Base-by-base conservation (phyloP, 1,140 invertebrate species). In the Meloidogyne floridensis region DNA sequence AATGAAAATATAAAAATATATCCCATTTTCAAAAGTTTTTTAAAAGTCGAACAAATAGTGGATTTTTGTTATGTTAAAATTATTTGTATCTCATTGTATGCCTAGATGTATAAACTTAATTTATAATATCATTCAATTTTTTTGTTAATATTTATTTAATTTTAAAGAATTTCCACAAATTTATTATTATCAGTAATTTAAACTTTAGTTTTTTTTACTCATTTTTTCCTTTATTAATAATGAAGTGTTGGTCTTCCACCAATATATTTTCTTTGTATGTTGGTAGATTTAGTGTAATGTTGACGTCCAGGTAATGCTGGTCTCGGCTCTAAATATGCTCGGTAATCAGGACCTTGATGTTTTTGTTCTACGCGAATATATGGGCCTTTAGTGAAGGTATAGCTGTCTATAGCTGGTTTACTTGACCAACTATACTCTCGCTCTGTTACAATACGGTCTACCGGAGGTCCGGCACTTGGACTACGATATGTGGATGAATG, bases 311-410 rank as follows among this genome's bases (percentile, higher is more conserved):
- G 43, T 54, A 74, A 54, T n/a, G 72, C 72, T 74, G 72, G 72
- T 51, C 72, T 15, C 7, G 72, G 72, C 72, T 74, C 43, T 18
- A 74, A 54, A 74, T 74, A 54, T 15, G 72, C 72, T 47, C 72
- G 72, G n/a, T 74, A 74, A 54, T 74, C 72, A 7, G 72, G 72
- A 7, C 72, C 72, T 5, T 5, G 18, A 47, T 74, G 72, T 47
- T 74, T 74, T 47, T 47, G 43, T 54, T 74, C 72, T 54, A 74
- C 18, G 2, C 72, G 72, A 54, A 74, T 74, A 54, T 74, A 74
- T 15, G 72, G 72, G 1, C 72, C 72, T 54, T 74, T 74, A 51
- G 72, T 74, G 18, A 15, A 51, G 5, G 43, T 74, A 54, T 74
- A 74, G n/a, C 72, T 74, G 8, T 74, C 43, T 7, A 74, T 54